Base-by-base conservation (phyloP, 1,140 invertebrate genomes). In the Drosophila varians region DNA sequence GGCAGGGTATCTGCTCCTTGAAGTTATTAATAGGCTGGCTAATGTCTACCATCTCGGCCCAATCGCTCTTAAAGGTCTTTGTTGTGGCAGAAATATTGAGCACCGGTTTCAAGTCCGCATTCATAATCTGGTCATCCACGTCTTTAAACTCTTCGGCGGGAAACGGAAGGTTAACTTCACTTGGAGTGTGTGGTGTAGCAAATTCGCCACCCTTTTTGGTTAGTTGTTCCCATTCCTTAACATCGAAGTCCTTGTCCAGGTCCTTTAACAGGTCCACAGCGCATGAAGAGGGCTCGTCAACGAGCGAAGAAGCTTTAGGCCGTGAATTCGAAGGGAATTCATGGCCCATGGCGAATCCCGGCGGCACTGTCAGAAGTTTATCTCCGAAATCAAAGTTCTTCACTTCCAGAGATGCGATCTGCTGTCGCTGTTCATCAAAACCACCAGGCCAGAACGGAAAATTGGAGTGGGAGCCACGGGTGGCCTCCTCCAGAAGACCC, bases 1-100 rank as follows among this genome's bases (percentile, higher is more conserved):
- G 96, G 60, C 96, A 94, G 26, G 97, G 96, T 64, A 98, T 94
- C 87, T 94, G 94, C 76, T 96, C 94, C 45, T 96, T 93, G 91
- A 98, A 98, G 91, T 98, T 95, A 31, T 92, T 93, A 1, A 98
- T 94, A 12, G 97, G 96, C 43, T 94, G 92, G 11, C 94, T 94
- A 0, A 96, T 94, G 91, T 98, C 96, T 38, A 99, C 92, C 89
- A 96, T 93, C 84, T 98, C 95, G 1, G 97, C 97, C 97, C 96
- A 99, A 83, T 97, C 94, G 7, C 93, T 89, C 36, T 64, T 94
- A 1, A 92, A 92, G 55, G 90, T 91, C 1, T 77, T 55, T 26
- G 58, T 65, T 57, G 87, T 70, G 11, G 90, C 77, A 0, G 92
- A 93, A 48, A 94, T 93, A 60, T 93, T 92, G 9, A 94, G 65